Evolutionary conservation across 2,113 vertebrate species (phyloP).

Genomic region (Psittacus erithacus): DNA sequence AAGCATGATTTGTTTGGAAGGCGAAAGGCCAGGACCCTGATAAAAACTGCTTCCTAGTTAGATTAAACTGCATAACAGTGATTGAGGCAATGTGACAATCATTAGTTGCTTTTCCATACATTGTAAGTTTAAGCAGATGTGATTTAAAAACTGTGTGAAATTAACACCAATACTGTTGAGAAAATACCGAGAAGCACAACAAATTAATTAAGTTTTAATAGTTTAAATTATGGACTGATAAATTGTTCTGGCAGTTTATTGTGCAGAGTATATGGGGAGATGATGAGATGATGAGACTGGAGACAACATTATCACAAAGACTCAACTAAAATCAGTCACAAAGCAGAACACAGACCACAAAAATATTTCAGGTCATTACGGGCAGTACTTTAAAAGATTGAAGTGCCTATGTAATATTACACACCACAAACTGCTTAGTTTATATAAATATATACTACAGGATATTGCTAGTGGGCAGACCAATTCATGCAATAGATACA

Average conservation of each 20-base stretch:
- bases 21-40: background rate
- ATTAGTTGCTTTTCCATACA: background rate
- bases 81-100: background rate
- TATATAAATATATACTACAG: background rate
- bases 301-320: background rate
- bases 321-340: background rate
- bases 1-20: background rate
- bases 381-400: background rate
- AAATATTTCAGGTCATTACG: background rate
- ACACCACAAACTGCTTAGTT: background rate
- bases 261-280: background rate
- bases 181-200: constrained; percentile 3
- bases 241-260: constrained; percentile 11
- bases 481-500: background rate
- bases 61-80: background rate
- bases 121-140: background rate
- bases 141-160: constrained; percentile 15
- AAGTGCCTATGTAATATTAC: background rate
- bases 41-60: background rate
- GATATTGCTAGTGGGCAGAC: background rate
- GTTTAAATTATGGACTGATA: constrained; percentile 20
- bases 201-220: constrained; percentile 36
- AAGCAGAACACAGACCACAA: background rate
- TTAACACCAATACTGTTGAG: background rate
- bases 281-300: background rate